A percentile compares a stretch with the other conserved stretches of the same genome.
Evolutionary conservation across 2,113 vertebrate species (phyloP).

Genomic region (Hippocampus abdominalis): DNA sequence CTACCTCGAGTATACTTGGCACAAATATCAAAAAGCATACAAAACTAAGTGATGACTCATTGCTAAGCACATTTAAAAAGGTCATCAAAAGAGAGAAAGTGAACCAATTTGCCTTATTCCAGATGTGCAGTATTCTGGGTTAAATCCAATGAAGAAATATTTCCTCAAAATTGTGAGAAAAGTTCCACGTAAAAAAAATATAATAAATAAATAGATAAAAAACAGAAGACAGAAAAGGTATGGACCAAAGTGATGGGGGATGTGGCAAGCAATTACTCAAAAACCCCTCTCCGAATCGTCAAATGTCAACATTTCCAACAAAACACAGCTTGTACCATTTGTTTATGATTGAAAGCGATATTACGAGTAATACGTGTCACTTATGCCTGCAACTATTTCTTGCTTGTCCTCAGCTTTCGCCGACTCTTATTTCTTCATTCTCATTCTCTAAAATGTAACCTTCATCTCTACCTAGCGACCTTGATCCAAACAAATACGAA

Average conservation of each 20-base stretch:
- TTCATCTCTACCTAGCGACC: slow-evolving; percentile 8
- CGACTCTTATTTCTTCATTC: slow-evolving; percentile 26
- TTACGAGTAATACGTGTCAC: not conserved
- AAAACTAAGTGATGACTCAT: not conserved
- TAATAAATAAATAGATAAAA: no score
- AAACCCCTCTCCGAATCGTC: not conserved
- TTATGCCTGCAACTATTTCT: slow-evolving; percentile 30
- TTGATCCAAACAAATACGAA: slow-evolving; percentile 22
- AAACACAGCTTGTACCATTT: not conserved
- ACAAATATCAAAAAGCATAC: not conserved
- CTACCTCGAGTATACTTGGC: not conserved
- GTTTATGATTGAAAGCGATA: not conserved
- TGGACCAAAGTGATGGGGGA: not conserved
- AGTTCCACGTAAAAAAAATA: no score
- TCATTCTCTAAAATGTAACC: slow-evolving; percentile 22
- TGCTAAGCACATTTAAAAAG: not conserved
- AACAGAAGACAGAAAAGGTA: no score
- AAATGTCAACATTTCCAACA: not conserved
- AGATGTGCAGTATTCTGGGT: not conserved
- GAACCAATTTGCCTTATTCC: not conserved
- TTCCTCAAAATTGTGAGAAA: not conserved
- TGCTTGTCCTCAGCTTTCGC: slow-evolving; percentile 28
- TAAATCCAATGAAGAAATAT: not conserved
- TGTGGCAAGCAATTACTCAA: not conserved
- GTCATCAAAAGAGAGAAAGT: not conserved